Percentiles rank a stretch among this genome's conserved stretches.
These are phyloP conservation scores for Empis stercorea DNA, from an alignment of 2,888 invertebrate species.

Conservation along the genomic window DNA sequence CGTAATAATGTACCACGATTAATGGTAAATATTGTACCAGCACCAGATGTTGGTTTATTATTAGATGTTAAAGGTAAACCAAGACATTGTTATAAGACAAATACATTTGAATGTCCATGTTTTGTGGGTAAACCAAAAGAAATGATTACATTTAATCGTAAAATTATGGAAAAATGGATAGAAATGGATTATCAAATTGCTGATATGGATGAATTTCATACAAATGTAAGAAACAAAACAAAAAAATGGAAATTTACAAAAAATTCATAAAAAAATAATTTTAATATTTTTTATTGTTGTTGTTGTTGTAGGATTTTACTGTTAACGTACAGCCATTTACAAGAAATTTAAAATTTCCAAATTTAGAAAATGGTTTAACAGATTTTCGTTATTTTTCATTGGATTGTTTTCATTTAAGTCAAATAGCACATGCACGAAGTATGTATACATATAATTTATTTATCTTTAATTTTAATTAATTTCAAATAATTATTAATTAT, in stretches of 20 bases:
- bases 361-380: constrained; percentile 27
- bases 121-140: constrained; percentile 33
- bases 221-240: too few relatives aligned
- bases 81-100: constrained; percentile 32
- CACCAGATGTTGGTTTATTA: constrained; percentile 39
- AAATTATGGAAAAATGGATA: constrained; percentile 43
- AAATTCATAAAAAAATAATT: too few relatives aligned
- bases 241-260: too few relatives aligned
- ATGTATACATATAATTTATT: background rate
- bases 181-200: constrained; percentile 40
- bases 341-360: constrained; percentile 35
- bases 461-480: too few relatives aligned
- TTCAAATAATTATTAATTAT: too few relatives aligned
- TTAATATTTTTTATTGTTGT: constrained; percentile 7
- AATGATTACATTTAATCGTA: constrained; percentile 17
- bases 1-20: constrained; percentile 46
- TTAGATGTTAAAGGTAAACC: constrained; percentile 32
- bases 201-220: constrained; percentile 30
- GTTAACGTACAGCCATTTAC: constrained; percentile 43
- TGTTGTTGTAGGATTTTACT: constrained; percentile 47
- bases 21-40: constrained; percentile 42
- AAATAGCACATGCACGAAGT: constrained; percentile 45
- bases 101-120: constrained; percentile 44
- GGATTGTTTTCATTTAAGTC: constrained; percentile 53
- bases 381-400: constrained; percentile 42